These are phyloP conservation scores for Andrena marginata DNA, from an alignment of 2,888 invertebrate genomes.

Conservation along the genomic window DNA sequence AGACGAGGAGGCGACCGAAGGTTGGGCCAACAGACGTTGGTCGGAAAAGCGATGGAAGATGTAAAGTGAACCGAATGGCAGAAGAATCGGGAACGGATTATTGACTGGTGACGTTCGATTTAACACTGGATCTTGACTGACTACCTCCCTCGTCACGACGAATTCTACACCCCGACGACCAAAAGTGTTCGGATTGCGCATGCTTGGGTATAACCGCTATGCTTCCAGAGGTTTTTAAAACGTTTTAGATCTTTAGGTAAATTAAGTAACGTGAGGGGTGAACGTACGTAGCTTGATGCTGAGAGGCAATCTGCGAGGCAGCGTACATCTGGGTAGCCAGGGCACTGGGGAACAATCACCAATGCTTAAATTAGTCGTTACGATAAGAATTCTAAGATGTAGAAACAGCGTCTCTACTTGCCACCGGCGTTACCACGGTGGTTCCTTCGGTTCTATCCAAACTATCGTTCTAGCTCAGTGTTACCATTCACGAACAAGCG, in stretches of 20 bases:
- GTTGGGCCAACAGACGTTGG: conserved; percentile 14
- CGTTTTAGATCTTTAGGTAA: conserved; percentile 80
- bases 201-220: conserved; percentile 82
- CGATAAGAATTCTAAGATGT: conserved; percentile 76
- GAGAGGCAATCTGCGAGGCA: conserved; percentile 95
- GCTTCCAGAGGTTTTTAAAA: conserved; percentile 73
- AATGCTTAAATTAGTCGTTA: conserved; percentile 85
- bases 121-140: not conserved
- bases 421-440: conserved; percentile 67
- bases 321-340: conserved; percentile 98
- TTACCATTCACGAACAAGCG: too few relatives aligned
- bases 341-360: conserved; percentile 92
- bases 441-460: conserved; percentile 47
- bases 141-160: conserved; percentile 9
- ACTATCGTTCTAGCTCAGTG: not conserved
- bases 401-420: conserved; percentile 61
- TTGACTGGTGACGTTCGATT: conserved; percentile 1
- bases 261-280: conserved; percentile 83
- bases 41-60: not conserved
- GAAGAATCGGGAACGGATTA: not conserved
- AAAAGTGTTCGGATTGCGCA: conserved; percentile 49
- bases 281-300: conserved; percentile 97
- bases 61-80: not conserved
- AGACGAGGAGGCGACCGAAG: conserved; percentile 20
- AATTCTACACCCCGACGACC: conserved; percentile 31